phyloP scores from a whole-genome alignment of 1,140 invertebrate genomes.

The Musca vetustissima region DNA sequence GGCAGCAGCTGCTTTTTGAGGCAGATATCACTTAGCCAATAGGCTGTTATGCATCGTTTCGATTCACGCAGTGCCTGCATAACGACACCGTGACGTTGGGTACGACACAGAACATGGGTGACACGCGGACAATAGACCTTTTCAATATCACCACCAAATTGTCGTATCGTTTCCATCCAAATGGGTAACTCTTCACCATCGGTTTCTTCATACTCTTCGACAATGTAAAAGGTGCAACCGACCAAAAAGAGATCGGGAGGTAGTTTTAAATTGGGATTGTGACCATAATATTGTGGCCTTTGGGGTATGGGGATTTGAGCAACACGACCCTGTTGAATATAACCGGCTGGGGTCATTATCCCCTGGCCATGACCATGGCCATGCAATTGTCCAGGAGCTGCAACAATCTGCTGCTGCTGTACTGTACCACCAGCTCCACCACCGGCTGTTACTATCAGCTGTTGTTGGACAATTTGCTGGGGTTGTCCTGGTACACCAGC shows the following conservation, averaged over 20 bases:
- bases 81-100: constrained; percentile 84
- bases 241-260: constrained; percentile 85
- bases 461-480: constrained; percentile 35
- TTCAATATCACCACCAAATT: constrained; percentile 89
- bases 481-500: constrained; percentile 16
- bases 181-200: constrained; percentile 62
- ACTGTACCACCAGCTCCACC: constrained; percentile 29
- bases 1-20: constrained; percentile 79
- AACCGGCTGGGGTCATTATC: constrained; percentile 37
- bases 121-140: constrained; percentile 78
- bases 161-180: constrained; percentile 82
- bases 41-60: constrained; percentile 85
- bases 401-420: constrained; percentile 51
- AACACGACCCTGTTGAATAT: constrained; percentile 46
- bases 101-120: constrained; percentile 90
- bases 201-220: constrained; percentile 69
- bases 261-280: constrained; percentile 83
- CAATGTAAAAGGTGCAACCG: constrained; percentile 89
- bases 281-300: constrained; percentile 77
- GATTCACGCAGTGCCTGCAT: constrained; percentile 79
- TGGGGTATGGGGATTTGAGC: constrained; percentile 58
- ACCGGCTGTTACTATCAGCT: constrained; percentile 56
- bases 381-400: constrained; percentile 35
- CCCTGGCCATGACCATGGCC: constrained; percentile 32
- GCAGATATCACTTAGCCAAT: constrained; percentile 92